Base-by-base conservation (phyloP, 2,888 invertebrate species). In the Xanthostigma xanthostigma region DNA sequence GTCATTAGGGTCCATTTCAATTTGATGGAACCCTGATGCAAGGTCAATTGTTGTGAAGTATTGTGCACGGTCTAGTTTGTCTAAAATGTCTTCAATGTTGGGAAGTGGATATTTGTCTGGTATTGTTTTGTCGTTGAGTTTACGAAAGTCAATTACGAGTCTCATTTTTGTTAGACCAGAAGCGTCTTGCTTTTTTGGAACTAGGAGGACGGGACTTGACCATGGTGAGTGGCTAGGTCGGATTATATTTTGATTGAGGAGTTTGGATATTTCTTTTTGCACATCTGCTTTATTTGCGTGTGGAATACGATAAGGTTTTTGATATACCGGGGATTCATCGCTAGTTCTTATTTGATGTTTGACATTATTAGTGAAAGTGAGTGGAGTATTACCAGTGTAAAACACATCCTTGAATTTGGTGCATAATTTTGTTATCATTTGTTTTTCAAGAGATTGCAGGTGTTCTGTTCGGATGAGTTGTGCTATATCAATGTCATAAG, bases 11-110 rank as follows among this genome's bases (percentile, higher is more conserved):
- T 54, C 45, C 39, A 63, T 48, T 11, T 56, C 56, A 2, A 64
- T 60, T 48, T 64, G 62, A 45, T 59, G 58, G 44, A 60, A 64
- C 1, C 61, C 62, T 36, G 53, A 54, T 1, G 60, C 58, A 8
- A 62, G 46, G 47, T 64, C 61, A 5, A 63, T 43, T 0, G 55
- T 58, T 0, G 58, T 55, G 46, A 63, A 63, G 44, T 59, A 62
- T 27, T 56, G 45, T 41, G 56, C 56, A 46, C 54, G 51, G 1
- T 61, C 61, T 35, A 62, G 43, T 49, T 60, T 57, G 41, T 62
- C 60, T 33, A 63, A 48, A 6, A 62, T 53, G 12, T 62, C 60
- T 2, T 54, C 51, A 9, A 64, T 59, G 40, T 60, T 57, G 1
- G 58, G 57, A 11, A 57, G 13, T 5, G 54, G 56, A 39, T 55